Percentiles rank a stretch among this genome's conserved stretches.
These are phyloP conservation scores for Canis aureus DNA, from an alignment of 2,113 vertebrate genomes.

Conservation along the genomic window DNA sequence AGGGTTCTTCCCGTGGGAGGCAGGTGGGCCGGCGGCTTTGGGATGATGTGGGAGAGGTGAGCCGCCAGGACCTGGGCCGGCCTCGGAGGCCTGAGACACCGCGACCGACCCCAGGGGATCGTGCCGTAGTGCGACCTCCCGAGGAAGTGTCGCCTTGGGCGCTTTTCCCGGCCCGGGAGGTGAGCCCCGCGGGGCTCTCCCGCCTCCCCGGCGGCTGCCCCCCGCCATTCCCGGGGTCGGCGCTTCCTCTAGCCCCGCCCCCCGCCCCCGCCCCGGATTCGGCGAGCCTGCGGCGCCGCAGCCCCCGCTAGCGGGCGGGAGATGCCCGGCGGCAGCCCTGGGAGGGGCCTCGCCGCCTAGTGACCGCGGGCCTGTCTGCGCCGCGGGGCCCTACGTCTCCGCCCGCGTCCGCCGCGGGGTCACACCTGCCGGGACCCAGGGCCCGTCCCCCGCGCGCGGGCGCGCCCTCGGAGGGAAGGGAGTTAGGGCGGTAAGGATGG, in stretches of 20 bases:
- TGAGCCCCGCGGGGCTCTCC: background rate
- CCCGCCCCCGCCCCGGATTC: accelerated
- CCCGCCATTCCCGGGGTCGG: accelerated
- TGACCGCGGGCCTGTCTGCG: constrained; percentile 1
- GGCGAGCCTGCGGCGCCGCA: accelerated
- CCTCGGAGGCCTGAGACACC: background rate
- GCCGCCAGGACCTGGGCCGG: accelerated
- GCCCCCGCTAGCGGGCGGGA: background rate
- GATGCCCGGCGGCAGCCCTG: background rate
- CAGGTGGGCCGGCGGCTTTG: accelerated
- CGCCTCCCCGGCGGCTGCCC: background rate
- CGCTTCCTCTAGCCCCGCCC: no score
- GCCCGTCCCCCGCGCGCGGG: background rate
- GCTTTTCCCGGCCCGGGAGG: accelerated
- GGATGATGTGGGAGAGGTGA: background rate
- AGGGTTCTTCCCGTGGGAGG: background rate
- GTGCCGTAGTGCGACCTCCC: accelerated
- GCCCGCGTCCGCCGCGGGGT: background rate
- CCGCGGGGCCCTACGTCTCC: background rate
- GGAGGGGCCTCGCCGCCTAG: background rate
- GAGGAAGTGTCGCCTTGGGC: background rate
- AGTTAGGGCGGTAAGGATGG: background rate
- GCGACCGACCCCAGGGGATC: accelerated
- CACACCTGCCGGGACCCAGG: background rate
- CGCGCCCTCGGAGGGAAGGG: background rate